phyloP scores from a whole-genome alignment of 2,888 invertebrate genomes.

The Eustalomyia histrio region DNA sequence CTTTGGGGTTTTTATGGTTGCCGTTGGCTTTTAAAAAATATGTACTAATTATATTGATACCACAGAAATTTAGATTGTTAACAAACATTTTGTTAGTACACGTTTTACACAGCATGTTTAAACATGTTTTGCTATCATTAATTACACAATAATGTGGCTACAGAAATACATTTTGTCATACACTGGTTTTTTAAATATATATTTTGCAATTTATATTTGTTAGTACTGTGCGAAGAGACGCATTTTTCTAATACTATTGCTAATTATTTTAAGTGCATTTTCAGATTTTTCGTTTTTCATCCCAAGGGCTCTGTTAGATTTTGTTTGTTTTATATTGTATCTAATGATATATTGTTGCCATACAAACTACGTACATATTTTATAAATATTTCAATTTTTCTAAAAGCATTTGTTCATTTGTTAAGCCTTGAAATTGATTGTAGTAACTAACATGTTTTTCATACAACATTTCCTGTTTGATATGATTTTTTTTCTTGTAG shows the following conservation, averaged over 20 bases:
- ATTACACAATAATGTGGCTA: background rate
- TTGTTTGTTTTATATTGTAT: conserved; percentile 16
- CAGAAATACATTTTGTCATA: background rate
- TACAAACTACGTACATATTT: background rate
- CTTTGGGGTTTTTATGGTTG: background rate
- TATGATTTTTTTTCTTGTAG: background rate
- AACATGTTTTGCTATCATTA: background rate
- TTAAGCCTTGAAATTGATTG: background rate
- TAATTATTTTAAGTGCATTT: conserved; percentile 65
- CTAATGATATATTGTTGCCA: conserved; percentile 32
- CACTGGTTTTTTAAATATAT: background rate
- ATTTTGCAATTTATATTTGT: background rate
- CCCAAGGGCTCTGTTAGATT: conserved; percentile 24
- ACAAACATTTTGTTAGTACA: background rate
- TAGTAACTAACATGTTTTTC: background rate
- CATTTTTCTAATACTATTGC: conserved; percentile 40
- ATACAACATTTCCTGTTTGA: background rate
- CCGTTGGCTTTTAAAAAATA: background rate
- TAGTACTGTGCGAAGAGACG: background rate
- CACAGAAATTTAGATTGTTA: background rate
- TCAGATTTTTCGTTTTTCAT: conserved; percentile 53
- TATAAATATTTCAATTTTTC: conserved; percentile 27
- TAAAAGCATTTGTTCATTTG: conserved; percentile 17
- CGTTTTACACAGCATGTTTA: background rate
- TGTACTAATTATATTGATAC: background rate